These are phyloP conservation scores for Drosophila prosaltans DNA, from an alignment of 1,140 invertebrate species.

Conservation along the genomic window DNA sequence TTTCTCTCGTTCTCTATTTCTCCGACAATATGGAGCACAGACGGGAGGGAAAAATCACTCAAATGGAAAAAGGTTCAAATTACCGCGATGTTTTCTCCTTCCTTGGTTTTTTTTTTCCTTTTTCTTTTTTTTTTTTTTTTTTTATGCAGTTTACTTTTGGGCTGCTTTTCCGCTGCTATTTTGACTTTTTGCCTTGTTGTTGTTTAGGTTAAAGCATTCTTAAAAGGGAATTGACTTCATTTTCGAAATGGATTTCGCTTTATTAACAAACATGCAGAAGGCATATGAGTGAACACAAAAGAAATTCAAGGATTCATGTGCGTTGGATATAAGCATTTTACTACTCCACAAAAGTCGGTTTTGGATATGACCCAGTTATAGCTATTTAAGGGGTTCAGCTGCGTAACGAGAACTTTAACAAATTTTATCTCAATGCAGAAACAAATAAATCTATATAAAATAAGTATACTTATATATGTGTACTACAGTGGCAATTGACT, in stretches of 20 bases:
- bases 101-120: constrained; percentile 22
- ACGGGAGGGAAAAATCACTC: constrained; percentile 48
- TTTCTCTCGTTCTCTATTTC: constrained; percentile 6
- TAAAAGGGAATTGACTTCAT: constrained; percentile 14
- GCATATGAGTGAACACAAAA: constrained; percentile 9
- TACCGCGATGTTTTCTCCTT: constrained; percentile 64
- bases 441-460: no score
- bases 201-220: constrained; percentile 16
- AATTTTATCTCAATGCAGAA: neutral
- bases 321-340: neutral
- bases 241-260: constrained; percentile 11
- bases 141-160: constrained; percentile 64
- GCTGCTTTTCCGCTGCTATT: constrained; percentile 52
- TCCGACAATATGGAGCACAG: neutral
- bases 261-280: constrained; percentile 6
- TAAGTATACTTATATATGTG: no score
- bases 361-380: neutral
- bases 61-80: constrained; percentile 80
- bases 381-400: neutral
- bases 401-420: neutral
- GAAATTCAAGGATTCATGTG: constrained; percentile 22
- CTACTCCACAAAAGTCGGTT: neutral
- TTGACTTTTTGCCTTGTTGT: constrained; percentile 25
- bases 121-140: constrained; percentile 9
- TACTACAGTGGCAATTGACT: no score